Percentiles rank a stretch among this genome's conserved stretches.
These are phyloP conservation scores for Orchestia grillus DNA, from an alignment of 1,140 invertebrate species.

Conservation along the genomic window DNA sequence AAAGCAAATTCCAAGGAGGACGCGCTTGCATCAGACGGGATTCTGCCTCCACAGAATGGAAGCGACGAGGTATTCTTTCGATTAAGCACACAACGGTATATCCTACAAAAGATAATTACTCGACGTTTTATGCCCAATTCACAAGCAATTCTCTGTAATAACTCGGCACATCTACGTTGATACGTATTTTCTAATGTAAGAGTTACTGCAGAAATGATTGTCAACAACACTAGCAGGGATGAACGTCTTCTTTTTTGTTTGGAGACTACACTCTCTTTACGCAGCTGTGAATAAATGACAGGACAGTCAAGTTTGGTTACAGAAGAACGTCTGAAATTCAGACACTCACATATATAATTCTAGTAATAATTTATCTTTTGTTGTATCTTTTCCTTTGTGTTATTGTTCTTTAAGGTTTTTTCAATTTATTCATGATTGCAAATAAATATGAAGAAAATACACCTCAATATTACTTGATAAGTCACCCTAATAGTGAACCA, in stretches of 20 bases:
- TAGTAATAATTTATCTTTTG: too few relatives aligned
- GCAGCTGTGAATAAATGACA: neutral
- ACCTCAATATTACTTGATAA: too few relatives aligned
- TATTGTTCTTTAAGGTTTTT: too few relatives aligned
- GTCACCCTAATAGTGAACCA: too few relatives aligned
- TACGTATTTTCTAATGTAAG: neutral
- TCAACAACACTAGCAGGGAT: neutral
- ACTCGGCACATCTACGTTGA: neutral
- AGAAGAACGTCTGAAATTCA: neutral
- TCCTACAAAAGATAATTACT: neutral
- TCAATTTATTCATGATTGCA: too few relatives aligned
- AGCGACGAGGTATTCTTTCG: neutral
- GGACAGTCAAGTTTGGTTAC: neutral
- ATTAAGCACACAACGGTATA: neutral
- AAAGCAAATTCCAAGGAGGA: neutral
- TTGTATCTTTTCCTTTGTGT: too few relatives aligned
- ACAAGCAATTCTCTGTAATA: neutral
- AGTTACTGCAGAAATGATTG: neutral
- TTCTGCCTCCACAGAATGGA: neutral
- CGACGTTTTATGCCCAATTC: neutral
- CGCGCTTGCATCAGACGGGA: neutral
- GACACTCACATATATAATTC: too few relatives aligned
- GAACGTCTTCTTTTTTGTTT: too few relatives aligned
- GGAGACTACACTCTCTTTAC: neutral
- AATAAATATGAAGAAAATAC: too few relatives aligned